Conservation (phyloP, 2,888 invertebrate genomes). For the Agrenia bidenticulata region DNA sequence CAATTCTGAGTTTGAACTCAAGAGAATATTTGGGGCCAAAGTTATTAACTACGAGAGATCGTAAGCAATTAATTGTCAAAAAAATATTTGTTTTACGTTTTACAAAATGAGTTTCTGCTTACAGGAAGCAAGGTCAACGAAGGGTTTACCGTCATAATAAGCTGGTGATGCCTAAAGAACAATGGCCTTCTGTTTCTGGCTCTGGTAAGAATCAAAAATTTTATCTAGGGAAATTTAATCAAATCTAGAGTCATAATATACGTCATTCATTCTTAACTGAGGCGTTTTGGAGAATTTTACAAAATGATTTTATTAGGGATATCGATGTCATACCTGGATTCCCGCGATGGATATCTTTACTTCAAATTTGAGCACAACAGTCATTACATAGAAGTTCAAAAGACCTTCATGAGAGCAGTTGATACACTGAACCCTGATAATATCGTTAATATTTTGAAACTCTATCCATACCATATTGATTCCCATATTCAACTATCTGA, state of each 20-base stretch:
- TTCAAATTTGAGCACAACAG: slow-evolving; percentile 75
- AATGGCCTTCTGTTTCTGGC: slow-evolving; percentile 71
- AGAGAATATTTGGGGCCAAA: slow-evolving; percentile 76
- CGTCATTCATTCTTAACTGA: slow-evolving; percentile 21
- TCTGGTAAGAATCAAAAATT: slow-evolving; percentile 63
- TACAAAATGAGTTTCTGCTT: no score
- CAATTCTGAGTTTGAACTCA: slow-evolving; percentile 77
- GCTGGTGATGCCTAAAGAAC: slow-evolving; percentile 69
- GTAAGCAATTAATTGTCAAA: slow-evolving; percentile 53
- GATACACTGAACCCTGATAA: slow-evolving; percentile 70
- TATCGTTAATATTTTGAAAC: slow-evolving; percentile 63
- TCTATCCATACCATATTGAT: slow-evolving; percentile 78
- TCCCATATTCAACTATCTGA: slow-evolving; percentile 77
- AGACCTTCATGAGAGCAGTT: slow-evolving; percentile 73
- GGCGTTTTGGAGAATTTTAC: slow-evolving; percentile 28
- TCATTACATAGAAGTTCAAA: slow-evolving; percentile 72
- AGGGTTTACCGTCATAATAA: slow-evolving; percentile 57
- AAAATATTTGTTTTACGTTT: slow-evolving; percentile 7
- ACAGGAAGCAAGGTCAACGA: slow-evolving; percentile 51
- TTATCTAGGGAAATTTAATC: no score
- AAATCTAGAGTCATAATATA: no score
- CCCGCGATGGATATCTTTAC: slow-evolving; percentile 61
- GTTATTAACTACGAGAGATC: slow-evolving; percentile 69
- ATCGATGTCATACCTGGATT: slow-evolving; percentile 68
- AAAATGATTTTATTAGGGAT: no score